These are phyloP conservation scores for Marcusenius ussheri DNA, from an alignment of 2,113 vertebrate genomes.

Conservation along the genomic window DNA sequence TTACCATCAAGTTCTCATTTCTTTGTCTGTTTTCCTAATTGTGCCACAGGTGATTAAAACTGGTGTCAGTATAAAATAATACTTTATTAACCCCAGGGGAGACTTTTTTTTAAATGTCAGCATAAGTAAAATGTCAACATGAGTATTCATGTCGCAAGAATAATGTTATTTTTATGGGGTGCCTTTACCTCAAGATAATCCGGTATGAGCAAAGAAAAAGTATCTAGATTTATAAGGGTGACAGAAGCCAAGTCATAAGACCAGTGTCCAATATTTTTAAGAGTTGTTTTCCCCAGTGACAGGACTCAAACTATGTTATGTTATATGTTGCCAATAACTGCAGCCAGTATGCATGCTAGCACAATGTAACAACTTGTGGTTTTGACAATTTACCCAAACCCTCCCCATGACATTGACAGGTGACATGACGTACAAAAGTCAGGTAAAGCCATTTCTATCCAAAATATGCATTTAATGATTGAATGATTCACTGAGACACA, in stretches of 20 bases:
- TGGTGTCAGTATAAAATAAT: neutral
- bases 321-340: neutral
- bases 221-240: neutral
- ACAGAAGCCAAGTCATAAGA: neutral
- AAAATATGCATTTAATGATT: neutral
- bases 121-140: neutral
- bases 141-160: neutral
- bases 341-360: neutral
- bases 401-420: neutral
- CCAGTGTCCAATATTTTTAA: neutral
- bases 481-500: neutral
- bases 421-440: neutral
- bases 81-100: neutral
- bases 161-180: neutral
- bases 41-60: neutral
- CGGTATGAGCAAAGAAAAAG: neutral
- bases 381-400: neutral
- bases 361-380: neutral
- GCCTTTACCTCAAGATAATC: neutral
- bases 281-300: conserved; percentile 27
- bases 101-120: neutral
- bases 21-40: neutral
- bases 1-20: neutral
- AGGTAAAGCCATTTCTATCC: neutral
- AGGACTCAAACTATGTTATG: conserved; percentile 9